Conservation (phyloP, 2,797 vertebrate species). For the Lycodopsis pacificus region DNA sequence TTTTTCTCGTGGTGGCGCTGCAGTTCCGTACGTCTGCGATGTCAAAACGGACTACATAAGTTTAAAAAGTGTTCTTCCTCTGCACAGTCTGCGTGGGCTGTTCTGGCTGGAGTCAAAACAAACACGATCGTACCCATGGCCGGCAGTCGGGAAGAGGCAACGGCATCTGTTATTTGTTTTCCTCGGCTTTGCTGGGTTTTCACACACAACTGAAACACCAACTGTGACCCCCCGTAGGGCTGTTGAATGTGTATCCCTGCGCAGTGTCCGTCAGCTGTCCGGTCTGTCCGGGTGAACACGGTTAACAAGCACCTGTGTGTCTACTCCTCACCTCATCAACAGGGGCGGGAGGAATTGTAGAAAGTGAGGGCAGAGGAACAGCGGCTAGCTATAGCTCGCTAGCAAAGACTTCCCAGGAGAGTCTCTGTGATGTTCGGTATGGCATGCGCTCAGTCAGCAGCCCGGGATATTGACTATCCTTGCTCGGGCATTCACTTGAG, state of each 20-base stretch:
- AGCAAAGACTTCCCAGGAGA: background rate
- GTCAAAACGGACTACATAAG: slow-evolving; percentile 54
- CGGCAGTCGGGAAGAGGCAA: slow-evolving; percentile 62
- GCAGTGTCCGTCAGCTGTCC: slow-evolving; percentile 53
- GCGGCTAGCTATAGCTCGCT: background rate
- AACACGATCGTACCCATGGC: slow-evolving; percentile 64
- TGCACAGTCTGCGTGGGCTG: slow-evolving; percentile 61
- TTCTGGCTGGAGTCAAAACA: slow-evolving; percentile 71
- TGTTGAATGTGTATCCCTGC: slow-evolving; percentile 42
- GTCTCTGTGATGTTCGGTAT: background rate
- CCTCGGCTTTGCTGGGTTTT: slow-evolving; percentile 56
- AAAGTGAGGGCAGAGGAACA: slow-evolving; percentile 15
- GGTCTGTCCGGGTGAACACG: slow-evolving; percentile 21
- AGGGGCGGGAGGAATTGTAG: background rate
- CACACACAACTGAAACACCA: too few relatives aligned
- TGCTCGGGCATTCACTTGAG: slow-evolving; percentile 26
- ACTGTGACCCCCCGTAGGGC: too few relatives aligned
- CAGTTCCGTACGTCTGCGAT: slow-evolving; percentile 28
- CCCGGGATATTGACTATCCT: slow-evolving; percentile 17
- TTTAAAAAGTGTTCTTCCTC: slow-evolving; percentile 38
- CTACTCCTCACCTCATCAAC: slow-evolving; percentile 40
- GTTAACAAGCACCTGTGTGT: slow-evolving; percentile 69
- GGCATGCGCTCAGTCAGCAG: background rate
- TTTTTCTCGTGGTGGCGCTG: slow-evolving; percentile 41
- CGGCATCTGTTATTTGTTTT: slow-evolving; percentile 73